Percentiles rank a stretch among this genome's conserved stretches.
These are phyloP conservation scores for Scolanthus callimorphus DNA, from an alignment of 92 coral and sea anemone species.

Conservation along the genomic window DNA sequence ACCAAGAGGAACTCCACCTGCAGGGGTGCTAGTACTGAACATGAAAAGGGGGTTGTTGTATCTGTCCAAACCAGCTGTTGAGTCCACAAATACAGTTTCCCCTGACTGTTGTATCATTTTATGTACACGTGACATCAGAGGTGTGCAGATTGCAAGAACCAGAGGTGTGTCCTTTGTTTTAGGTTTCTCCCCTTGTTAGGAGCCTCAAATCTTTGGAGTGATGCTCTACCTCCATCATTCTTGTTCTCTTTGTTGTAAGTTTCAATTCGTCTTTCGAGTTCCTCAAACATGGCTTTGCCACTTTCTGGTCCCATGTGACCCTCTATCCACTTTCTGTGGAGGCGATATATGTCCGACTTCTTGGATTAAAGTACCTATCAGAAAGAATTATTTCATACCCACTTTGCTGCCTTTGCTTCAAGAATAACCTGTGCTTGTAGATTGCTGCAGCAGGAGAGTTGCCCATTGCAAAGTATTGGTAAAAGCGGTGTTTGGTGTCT, in stretches of 20 bases:
- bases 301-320: slow-evolving; percentile 39
- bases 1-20: slow-evolving; percentile 43
- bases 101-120: slow-evolving; percentile 24
- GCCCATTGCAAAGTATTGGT: too few relatives aligned
- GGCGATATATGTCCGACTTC: too few relatives aligned
- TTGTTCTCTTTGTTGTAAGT: slow-evolving; percentile 26
- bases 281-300: slow-evolving; percentile 44
- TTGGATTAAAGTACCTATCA: too few relatives aligned
- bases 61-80: slow-evolving; percentile 48
- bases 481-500: too few relatives aligned
- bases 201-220: slow-evolving; percentile 17
- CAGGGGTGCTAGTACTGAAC: slow-evolving; percentile 42
- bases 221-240: slow-evolving; percentile 29
- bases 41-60: slow-evolving; percentile 51
- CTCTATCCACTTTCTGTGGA: slow-evolving; percentile 25
- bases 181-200: background rate
- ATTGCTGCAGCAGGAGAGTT: too few relatives aligned
- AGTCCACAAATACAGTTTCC: slow-evolving; percentile 54
- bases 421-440: too few relatives aligned
- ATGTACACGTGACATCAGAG: slow-evolving; percentile 56
- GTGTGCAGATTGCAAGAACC: slow-evolving; percentile 44
- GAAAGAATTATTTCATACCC: too few relatives aligned
- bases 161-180: slow-evolving; percentile 17
- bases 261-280: slow-evolving; percentile 9
- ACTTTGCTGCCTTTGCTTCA: too few relatives aligned